phyloP scores from a whole-genome alignment of 1,140 invertebrate species.

The Chironomus striatipennis region DNA sequence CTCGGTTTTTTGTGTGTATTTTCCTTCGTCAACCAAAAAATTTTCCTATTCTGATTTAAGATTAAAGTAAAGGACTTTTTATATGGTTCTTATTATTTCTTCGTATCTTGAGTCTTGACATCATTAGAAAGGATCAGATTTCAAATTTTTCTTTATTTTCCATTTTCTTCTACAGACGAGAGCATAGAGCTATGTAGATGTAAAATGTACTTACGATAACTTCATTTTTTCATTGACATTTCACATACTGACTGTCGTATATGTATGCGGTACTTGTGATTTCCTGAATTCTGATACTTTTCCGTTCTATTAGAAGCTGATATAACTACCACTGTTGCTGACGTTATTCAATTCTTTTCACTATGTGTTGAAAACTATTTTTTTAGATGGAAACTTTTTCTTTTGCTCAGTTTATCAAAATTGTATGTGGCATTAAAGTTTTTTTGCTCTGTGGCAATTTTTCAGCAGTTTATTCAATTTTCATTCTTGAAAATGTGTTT shows the following conservation, averaged over 20 bases:
- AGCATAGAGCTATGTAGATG: not conserved
- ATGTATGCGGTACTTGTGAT: not conserved
- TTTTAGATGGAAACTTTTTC: not conserved
- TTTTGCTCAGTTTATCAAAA: not conserved
- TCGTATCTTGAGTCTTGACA: not conserved
- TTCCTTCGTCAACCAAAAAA: not conserved
- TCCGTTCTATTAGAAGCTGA: not conserved
- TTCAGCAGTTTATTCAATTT: too few species aligned
- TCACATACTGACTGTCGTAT: too few species aligned
- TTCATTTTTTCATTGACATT: not conserved
- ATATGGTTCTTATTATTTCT: not conserved
- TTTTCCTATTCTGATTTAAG: not conserved
- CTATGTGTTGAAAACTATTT: not conserved
- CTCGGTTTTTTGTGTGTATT: not conserved
- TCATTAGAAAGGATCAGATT: not conserved
- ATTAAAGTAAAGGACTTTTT: not conserved
- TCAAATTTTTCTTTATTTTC: too few species aligned
- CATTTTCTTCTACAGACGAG: not conserved
- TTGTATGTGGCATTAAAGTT: slow-evolving; percentile 13
- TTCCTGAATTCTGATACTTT: not conserved
- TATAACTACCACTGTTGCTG: not conserved
- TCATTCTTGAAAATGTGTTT: not conserved
- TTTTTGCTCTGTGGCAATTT: not conserved
- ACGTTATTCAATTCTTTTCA: not conserved
- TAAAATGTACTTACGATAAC: slow-evolving; percentile 9